Percentiles rank a stretch among this genome's conserved stretches.
These are phyloP conservation scores for Lophochroa leadbeateri DNA, from an alignment of 2,113 vertebrate species.

Conservation along the genomic window DNA sequence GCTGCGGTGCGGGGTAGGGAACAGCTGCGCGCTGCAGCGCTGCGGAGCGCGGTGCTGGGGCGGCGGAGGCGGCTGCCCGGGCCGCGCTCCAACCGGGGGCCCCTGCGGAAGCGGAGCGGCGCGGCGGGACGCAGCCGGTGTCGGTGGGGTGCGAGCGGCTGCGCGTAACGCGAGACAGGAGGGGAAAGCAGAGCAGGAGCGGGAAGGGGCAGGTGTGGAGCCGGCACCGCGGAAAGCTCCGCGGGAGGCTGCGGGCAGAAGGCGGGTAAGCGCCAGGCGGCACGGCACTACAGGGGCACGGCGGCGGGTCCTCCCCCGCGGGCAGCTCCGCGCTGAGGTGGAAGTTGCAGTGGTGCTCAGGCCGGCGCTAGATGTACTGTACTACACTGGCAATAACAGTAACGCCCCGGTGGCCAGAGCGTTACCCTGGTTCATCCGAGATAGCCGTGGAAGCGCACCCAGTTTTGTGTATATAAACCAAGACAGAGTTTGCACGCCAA, in stretches of 20 bases:
- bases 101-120: background rate
- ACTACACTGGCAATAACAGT: accelerated
- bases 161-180: background rate
- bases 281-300: background rate
- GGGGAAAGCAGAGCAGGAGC: background rate
- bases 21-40: background rate
- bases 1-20: background rate
- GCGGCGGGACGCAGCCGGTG: background rate
- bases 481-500: background rate
- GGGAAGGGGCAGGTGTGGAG: background rate
- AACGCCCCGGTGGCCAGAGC: background rate
- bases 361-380: background rate
- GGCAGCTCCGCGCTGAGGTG: background rate
- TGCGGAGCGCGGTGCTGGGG: background rate
- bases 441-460: background rate
- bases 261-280: background rate
- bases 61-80: background rate
- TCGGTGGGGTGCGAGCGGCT: background rate
- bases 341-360: background rate
- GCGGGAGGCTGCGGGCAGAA: background rate
- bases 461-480: background rate
- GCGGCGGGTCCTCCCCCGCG: background rate
- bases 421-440: background rate
- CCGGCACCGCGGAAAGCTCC: background rate
- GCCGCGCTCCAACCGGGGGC: too few relatives aligned